Base-by-base conservation (phyloP, 2,113 vertebrate species). In the Vulpes lagopus region DNA sequence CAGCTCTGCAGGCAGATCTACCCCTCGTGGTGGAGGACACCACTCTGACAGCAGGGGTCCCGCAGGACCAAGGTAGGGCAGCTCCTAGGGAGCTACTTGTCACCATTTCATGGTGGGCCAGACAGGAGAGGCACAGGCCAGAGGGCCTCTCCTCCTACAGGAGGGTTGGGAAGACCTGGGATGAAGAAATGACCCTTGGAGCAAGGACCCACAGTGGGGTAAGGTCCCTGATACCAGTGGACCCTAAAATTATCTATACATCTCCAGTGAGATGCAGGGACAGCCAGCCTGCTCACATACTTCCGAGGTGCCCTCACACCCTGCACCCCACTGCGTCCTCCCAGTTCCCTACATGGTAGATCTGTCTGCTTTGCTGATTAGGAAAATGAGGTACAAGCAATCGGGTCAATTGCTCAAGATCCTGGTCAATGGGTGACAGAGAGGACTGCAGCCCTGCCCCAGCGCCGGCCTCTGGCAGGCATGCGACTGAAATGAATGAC, bases 241-340 rank as follows among this genome's bases (percentile, higher is more conserved):
- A 80, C 25, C 51, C 35, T 17, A 91, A 53, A 57, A 23, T 17
- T 17, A 19, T 55, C 43, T 23, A 8, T 14, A 27, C 11, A 4
- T 35, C 35, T 59, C 30, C 85, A 67, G 2, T 64, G 16, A 49
- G 62, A 14, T 25, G 32, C 11, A 14, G 30, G 30, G 22, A 32
- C 32, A 7, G 35, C 25, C 27, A 3, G 27, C 60, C 49, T 7
- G 60, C 38, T 1, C 2, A 0, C 5, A 2, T 2, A 4, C 57
- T 35, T 60, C 35, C 4, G 8, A 6, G n/a, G 19, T 5, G 4
- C 62, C 57, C 30, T 32, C 4, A 2, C 59, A 17, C 17, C 5
- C 25, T 43, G 53, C 35, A 1, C 53, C 15, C 30, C 82, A 23
- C 3, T 2, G 1, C 0, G 1, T 55, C 3, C 49, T 78, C 12